Evolutionary conservation across 1,140 invertebrate species (phyloP).

Genomic region (Eubasilissa regina): DNA sequence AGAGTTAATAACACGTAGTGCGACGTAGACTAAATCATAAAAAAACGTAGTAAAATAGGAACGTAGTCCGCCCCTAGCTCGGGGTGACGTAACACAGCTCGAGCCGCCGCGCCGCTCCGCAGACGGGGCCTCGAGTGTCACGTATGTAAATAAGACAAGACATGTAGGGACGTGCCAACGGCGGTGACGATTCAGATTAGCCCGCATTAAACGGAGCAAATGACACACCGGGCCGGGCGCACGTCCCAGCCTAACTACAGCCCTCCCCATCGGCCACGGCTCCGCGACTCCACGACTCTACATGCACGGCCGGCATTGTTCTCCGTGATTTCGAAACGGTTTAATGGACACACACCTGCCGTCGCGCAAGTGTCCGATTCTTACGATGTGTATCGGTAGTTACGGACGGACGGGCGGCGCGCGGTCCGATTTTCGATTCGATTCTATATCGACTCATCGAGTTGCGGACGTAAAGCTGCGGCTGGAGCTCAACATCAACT

Average conservation of each 20-base stretch:
- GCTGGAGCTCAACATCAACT: no score
- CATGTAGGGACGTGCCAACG: constrained; percentile 50
- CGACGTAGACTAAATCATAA: no score
- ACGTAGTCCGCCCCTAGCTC: background rate
- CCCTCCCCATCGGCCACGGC: constrained; percentile 24
- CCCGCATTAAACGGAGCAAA: constrained; percentile 56
- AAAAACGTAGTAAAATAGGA: no score
- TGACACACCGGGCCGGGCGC: constrained; percentile 50
- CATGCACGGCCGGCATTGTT: constrained; percentile 40
- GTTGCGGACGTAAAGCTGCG: no score
- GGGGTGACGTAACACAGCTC: no score
- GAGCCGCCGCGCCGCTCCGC: no score
- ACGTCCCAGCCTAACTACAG: constrained; percentile 40
- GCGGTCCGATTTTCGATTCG: no score
- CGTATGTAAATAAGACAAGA: constrained; percentile 59
- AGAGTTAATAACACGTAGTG: no score
- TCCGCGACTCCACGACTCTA: background rate
- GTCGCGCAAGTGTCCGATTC: constrained; percentile 36
- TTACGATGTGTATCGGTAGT: constrained; percentile 40
- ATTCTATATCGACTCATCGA: no score
- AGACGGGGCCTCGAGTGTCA: constrained; percentile 38
- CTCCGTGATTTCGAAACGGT: constrained; percentile 47
- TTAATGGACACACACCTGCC: constrained; percentile 46
- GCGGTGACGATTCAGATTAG: constrained; percentile 51
- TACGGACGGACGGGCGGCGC: background rate